Conservation (phyloP, 2,888 invertebrate genomes). For the Ecliptopera silaceata region DNA sequence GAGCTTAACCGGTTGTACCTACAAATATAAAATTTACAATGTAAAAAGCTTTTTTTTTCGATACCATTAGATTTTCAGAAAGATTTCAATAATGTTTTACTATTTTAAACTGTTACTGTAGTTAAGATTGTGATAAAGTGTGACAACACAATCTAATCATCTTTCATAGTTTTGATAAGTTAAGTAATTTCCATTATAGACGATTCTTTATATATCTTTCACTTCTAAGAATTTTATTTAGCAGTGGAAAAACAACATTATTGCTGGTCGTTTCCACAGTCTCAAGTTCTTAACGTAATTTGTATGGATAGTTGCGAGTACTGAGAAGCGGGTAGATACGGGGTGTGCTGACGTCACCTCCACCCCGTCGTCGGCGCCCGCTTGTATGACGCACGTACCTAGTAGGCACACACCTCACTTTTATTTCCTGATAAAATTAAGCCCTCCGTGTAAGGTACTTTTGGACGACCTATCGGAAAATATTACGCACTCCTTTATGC, state of each 20-base stretch:
- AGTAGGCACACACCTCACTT: slow-evolving; percentile 41
- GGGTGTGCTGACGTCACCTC: slow-evolving; percentile 53
- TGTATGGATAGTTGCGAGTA: slow-evolving; percentile 22
- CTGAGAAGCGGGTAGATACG: slow-evolving; percentile 5
- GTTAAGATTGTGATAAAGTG: no score
- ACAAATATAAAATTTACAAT: no score
- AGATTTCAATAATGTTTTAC: no score
- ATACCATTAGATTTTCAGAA: no score
- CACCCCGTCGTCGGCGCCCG: slow-evolving; percentile 35
- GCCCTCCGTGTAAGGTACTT: slow-evolving; percentile 12
- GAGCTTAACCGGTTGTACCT: no score
- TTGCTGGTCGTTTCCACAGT: slow-evolving; percentile 11
- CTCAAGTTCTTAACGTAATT: slow-evolving; percentile 19
- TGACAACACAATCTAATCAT: no score
- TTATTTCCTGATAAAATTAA: slow-evolving; percentile 50
- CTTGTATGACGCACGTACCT: slow-evolving; percentile 64
- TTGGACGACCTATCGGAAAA: slow-evolving; percentile 27
- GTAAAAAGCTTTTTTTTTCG: no score
- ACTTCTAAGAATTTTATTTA: background rate
- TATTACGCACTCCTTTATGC: slow-evolving; percentile 18
- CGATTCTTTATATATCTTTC: background rate
- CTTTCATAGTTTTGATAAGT: no score
- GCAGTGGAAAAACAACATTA: slow-evolving; percentile 8
- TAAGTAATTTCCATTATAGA: no score
- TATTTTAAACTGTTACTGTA: no score